phyloP scores from a whole-genome alignment of 1,140 invertebrate species.

The Lordiphosa clarofinis region DNA sequence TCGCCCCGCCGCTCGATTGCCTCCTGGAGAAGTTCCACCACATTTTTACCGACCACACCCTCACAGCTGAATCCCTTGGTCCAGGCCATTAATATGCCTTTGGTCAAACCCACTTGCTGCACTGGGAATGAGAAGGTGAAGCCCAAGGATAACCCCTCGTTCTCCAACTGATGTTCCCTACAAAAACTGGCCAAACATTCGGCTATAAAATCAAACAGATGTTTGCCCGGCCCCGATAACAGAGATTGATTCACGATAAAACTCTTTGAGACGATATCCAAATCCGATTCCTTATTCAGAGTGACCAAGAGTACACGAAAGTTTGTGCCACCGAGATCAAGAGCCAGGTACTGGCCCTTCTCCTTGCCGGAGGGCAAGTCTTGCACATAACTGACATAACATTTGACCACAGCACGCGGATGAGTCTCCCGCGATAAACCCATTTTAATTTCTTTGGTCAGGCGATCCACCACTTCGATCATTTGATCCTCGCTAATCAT shows the following conservation, averaged over 20 bases:
- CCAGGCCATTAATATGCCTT: slow-evolving; percentile 93
- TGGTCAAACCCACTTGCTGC: slow-evolving; percentile 91
- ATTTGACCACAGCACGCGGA: slow-evolving; percentile 88
- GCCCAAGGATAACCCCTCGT: slow-evolving; percentile 84
- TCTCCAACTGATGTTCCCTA: slow-evolving; percentile 85
- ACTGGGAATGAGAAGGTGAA: slow-evolving; percentile 99
- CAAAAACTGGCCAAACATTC: slow-evolving; percentile 95
- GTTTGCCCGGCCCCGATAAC: slow-evolving; percentile 92
- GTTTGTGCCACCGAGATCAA: slow-evolving; percentile 99
- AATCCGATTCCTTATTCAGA: slow-evolving; percentile 85
- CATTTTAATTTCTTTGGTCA: slow-evolving; percentile 88
- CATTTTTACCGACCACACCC: slow-evolving; percentile 85
- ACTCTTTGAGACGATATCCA: slow-evolving; percentile 96
- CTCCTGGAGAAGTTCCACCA: slow-evolving; percentile 89
- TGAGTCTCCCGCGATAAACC: slow-evolving; percentile 91
- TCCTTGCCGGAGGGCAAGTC: slow-evolving; percentile 97
- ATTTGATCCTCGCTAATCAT: slow-evolving; percentile 84
- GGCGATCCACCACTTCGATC: slow-evolving; percentile 86
- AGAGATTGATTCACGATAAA: slow-evolving; percentile 94
- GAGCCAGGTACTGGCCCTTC: slow-evolving; percentile 95
- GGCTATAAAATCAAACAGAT: slow-evolving; percentile 98
- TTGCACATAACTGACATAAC: slow-evolving; percentile 91
- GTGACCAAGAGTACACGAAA: slow-evolving; percentile 96
- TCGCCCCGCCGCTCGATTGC: slow-evolving; percentile 84
- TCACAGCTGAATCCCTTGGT: slow-evolving; percentile 82